These are phyloP conservation scores for Drosophila neoperkinsi DNA, from an alignment of 2,888 invertebrate genomes.

Conservation along the genomic window DNA sequence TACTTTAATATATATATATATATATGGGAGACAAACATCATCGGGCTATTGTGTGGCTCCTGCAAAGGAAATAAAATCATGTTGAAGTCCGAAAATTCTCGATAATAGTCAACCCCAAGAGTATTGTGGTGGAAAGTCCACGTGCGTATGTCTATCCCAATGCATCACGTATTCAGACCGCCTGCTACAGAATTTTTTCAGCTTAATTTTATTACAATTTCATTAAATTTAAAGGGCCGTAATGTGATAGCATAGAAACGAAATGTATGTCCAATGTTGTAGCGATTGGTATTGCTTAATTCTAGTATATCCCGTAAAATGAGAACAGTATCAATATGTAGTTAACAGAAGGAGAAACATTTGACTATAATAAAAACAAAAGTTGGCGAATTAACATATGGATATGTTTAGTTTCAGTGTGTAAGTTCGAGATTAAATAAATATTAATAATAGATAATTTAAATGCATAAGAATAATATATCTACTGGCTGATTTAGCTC, in stretches of 20 bases:
- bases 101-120: slow-evolving; percentile 13
- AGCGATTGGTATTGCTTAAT: not conserved
- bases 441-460: not conserved
- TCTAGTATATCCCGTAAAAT: not conserved
- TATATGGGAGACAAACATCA: not conserved
- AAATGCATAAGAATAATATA: not conserved
- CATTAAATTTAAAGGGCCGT: slow-evolving; percentile 22
- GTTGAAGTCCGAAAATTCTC: not conserved
- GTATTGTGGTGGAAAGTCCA: not conserved
- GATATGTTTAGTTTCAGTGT: not conserved
- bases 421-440: not conserved
- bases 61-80: not conserved
- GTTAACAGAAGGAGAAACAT: no score
- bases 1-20: not conserved
- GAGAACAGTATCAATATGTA: not conserved
- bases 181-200: not conserved
- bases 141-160: slow-evolving; percentile 9
- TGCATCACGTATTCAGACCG: slow-evolving; percentile 19
- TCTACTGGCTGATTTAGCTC: no score
- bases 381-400: not conserved
- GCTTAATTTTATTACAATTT: slow-evolving; percentile 23
- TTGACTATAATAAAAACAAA: not conserved
- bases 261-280: not conserved
- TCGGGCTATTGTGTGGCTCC: not conserved
- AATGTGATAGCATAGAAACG: not conserved